These are phyloP conservation scores for Dreissena rostriformis DNA, from an alignment of 1,140 invertebrate species.

Conservation along the genomic window DNA sequence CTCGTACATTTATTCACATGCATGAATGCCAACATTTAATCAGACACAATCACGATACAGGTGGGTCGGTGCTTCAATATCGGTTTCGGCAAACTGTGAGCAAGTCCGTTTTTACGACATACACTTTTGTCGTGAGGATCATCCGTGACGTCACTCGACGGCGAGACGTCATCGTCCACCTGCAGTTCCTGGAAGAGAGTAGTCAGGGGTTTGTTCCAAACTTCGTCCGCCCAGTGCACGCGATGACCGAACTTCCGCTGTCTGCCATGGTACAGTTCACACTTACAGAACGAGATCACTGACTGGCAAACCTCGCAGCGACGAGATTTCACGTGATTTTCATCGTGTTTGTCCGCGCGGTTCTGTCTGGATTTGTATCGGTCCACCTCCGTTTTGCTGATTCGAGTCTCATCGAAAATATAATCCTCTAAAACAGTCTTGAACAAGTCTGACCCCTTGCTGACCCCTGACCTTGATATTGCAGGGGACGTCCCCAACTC, in stretches of 20 bases:
- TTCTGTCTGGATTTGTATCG: constrained; percentile 37
- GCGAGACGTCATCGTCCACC: neutral
- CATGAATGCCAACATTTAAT: neutral
- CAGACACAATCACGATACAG: constrained; percentile 45
- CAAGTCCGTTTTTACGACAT: neutral
- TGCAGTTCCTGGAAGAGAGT: constrained; percentile 15
- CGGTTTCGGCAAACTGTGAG: constrained; percentile 32
- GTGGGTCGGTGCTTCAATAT: constrained; percentile 51
- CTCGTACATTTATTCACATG: too few relatives aligned
- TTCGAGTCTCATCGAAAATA: constrained; percentile 16
- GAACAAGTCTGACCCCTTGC: constrained; percentile 34
- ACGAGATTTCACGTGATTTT: constrained; percentile 24
- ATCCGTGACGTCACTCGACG: constrained; percentile 7
- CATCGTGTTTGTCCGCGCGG: constrained; percentile 7
- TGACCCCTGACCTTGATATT: neutral
- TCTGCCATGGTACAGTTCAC: constrained; percentile 27
- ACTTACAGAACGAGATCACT: constrained; percentile 40
- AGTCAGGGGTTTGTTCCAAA: constrained; percentile 43
- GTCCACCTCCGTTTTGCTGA: constrained; percentile 47
- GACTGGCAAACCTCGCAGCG: constrained; percentile 33
- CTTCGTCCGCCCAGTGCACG: constrained; percentile 54
- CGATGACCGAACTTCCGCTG: constrained; percentile 35
- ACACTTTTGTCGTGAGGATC: neutral
- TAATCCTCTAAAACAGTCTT: constrained; percentile 38
- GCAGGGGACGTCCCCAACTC: constrained; percentile 6